A percentile compares a stretch with the other conserved stretches of the same genome.
Conservation (phyloP, 2,888 invertebrate species). For the Trissonchulus latispiculum region DNA sequence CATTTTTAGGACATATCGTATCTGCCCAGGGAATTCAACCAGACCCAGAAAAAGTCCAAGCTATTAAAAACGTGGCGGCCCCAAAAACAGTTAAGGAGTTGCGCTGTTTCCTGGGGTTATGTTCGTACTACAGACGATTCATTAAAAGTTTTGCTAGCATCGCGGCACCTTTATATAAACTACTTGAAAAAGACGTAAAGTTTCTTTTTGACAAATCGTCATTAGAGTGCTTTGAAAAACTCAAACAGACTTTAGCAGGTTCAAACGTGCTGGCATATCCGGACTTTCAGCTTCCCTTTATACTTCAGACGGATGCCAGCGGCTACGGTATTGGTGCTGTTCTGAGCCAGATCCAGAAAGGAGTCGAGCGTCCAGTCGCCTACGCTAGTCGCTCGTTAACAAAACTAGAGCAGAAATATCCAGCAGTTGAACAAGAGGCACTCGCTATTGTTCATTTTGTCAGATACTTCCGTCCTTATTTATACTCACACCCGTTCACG, state of each 20-base stretch:
- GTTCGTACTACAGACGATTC: not conserved
- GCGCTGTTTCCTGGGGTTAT: not conserved
- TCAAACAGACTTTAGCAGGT: constrained; percentile 21
- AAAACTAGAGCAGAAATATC: constrained; percentile 28
- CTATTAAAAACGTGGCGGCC: not conserved
- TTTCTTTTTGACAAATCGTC: not conserved
- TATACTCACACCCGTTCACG: constrained; percentile 14
- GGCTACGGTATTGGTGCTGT: constrained; percentile 32
- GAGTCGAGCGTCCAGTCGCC: constrained; percentile 27
- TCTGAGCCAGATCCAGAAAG: constrained; percentile 27
- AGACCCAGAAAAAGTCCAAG: constrained; percentile 2
- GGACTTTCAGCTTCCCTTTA: constrained; percentile 26
- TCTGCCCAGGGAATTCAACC: not conserved
- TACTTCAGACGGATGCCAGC: constrained; percentile 31
- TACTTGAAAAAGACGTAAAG: not conserved
- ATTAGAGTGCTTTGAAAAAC: constrained; percentile 23
- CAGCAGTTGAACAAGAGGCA: constrained; percentile 30
- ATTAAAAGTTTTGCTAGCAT: not conserved
- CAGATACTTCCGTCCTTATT: constrained; percentile 20
- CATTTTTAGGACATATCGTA: constrained; percentile 3
- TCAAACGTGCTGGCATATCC: constrained; percentile 28
- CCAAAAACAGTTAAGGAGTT: not conserved
- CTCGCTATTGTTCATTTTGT: constrained; percentile 30
- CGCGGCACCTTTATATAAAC: not conserved
- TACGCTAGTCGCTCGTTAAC: constrained; percentile 31